phyloP scores from a whole-genome alignment of 2,113 vertebrate species.

The Phaethornis superciliosus region DNA sequence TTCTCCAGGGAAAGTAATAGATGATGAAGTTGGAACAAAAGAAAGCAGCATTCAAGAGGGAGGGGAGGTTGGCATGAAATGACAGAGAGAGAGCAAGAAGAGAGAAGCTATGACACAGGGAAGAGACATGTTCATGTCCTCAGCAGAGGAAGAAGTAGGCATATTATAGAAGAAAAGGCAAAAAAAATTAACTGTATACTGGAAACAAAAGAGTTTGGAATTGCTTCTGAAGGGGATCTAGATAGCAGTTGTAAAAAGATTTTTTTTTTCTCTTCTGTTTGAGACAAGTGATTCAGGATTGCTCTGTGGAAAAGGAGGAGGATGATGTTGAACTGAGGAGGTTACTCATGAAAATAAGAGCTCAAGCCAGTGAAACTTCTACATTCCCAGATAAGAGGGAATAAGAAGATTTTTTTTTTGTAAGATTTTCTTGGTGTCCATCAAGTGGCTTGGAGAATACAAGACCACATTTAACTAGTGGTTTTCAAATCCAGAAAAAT shows the following conservation, averaged over 20 bases:
- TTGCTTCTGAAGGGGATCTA: background rate
- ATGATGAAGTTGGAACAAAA: background rate
- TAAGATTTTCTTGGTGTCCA: background rate
- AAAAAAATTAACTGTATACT: background rate
- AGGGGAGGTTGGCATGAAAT: background rate
- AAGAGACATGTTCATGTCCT: background rate
- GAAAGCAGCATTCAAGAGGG: background rate
- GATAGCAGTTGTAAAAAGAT: background rate
- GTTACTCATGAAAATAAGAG: background rate
- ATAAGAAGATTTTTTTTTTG: background rate
- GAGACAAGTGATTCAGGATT: background rate
- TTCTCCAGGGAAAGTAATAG: background rate
- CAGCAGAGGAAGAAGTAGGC: background rate
- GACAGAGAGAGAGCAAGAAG: background rate
- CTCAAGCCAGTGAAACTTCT: background rate
- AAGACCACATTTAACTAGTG: background rate
- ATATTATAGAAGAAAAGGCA: background rate
- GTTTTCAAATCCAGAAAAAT: background rate
- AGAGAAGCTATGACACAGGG: background rate
- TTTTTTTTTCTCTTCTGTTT: background rate
- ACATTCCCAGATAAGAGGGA: background rate
- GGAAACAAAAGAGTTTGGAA: background rate
- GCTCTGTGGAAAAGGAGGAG: background rate
- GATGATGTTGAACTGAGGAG: background rate
- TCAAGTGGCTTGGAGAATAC: background rate